Conservation (phyloP, 1,140 invertebrate species). For the Steinernema feltiae region DNA sequence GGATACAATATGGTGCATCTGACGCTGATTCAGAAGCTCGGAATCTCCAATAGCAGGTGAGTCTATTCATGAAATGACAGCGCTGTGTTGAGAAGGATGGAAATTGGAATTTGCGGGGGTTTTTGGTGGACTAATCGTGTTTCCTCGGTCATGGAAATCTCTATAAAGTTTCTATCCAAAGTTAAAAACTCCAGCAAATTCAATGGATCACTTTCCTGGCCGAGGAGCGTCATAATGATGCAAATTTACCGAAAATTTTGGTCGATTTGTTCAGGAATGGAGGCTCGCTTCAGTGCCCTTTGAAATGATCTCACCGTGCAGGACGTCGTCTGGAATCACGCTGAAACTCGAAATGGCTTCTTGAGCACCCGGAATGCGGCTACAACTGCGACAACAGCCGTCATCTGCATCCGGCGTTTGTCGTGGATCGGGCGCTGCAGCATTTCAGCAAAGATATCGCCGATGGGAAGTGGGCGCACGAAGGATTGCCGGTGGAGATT, state of each 20-base stretch:
- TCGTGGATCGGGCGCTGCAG: conserved; percentile 76
- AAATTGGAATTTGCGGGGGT: too few species aligned
- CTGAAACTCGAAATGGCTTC: conserved; percentile 68
- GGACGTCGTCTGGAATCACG: conserved; percentile 95
- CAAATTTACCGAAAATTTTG: too few species aligned
- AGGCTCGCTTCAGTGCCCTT: conserved; percentile 71
- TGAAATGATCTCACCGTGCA: conserved; percentile 87
- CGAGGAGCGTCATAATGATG: too few species aligned
- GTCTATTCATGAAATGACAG: too few species aligned
- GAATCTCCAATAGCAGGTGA: conserved; percentile 74
- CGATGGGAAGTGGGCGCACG: conserved; percentile 69
- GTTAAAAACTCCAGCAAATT: too few species aligned
- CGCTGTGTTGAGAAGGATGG: too few species aligned
- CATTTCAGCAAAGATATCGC: conserved; percentile 73
- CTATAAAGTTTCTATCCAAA: too few species aligned
- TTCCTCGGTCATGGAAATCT: too few species aligned
- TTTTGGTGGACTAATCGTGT: too few species aligned
- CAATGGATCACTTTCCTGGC: too few species aligned
- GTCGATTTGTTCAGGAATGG: conserved; percentile 73
- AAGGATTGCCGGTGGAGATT: conserved; percentile 70
- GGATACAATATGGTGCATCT: conserved; percentile 97
- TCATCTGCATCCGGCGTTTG: conserved; percentile 83
- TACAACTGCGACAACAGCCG: conserved; percentile 86
- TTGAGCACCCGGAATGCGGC: conserved; percentile 79
- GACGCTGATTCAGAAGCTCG: conserved; percentile 87